Evolutionary conservation across 2,113 vertebrate species (phyloP).

Genomic region (Ivindomyrus marchei): DNA sequence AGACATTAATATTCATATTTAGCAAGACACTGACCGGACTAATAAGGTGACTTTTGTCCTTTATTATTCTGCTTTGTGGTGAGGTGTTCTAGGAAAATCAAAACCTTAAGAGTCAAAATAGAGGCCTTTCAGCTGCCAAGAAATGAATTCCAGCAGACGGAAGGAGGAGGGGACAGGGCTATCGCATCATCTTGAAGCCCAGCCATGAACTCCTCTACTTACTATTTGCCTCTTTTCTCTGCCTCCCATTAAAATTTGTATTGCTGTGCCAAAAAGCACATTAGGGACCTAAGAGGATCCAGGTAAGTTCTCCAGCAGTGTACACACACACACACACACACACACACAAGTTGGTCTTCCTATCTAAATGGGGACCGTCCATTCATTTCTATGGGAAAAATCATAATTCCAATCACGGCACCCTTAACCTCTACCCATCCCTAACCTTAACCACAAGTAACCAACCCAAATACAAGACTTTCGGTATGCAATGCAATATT

Average conservation of each 20-base stretch:
- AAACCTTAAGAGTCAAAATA: background rate
- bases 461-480: too few species aligned
- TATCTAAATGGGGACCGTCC: too few species aligned
- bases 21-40: background rate
- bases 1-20: background rate
- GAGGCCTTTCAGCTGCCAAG: background rate
- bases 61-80: background rate
- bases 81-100: background rate
- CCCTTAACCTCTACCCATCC: too few species aligned
- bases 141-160: background rate
- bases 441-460: too few species aligned
- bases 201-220: background rate
- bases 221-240: background rate
- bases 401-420: too few species aligned
- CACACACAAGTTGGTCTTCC: too few species aligned
- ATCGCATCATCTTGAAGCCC: background rate
- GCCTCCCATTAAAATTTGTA: background rate
- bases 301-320: background rate
- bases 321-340: background rate
- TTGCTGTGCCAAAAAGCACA: slow-evolving; percentile 11
- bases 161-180: background rate
- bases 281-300: background rate
- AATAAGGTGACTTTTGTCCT: background rate
- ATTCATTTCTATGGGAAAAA: too few species aligned
- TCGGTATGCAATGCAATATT: background rate